Conservation (phyloP, 2,888 invertebrate species). For the Ochropleura leucogaster region DNA sequence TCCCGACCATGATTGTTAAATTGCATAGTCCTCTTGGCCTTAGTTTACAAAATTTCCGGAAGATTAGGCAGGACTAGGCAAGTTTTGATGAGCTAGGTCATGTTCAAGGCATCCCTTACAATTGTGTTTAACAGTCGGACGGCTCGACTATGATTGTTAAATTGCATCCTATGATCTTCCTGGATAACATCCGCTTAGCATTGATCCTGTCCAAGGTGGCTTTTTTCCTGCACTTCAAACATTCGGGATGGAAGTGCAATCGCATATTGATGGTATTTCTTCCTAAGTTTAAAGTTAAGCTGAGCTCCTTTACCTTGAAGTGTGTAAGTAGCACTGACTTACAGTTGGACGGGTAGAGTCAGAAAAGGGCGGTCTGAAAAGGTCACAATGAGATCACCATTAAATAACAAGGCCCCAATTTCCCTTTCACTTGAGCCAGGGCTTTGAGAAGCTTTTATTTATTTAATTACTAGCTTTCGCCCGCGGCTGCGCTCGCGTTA, state of each 20-base stretch:
- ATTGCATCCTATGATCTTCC: conserved; percentile 72
- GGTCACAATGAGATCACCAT: conserved; percentile 59
- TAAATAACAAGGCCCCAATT: conserved; percentile 50
- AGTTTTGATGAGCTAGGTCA: conserved; percentile 46
- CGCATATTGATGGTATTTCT: background rate
- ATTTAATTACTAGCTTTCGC: no score
- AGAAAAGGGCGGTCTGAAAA: conserved; percentile 37
- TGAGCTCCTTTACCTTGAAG: conserved; percentile 29
- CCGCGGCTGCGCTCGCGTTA: no score
- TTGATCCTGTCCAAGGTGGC: conserved; percentile 40
- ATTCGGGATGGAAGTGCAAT: background rate
- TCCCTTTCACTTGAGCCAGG: conserved; percentile 50
- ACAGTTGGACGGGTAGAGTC: conserved; percentile 18
- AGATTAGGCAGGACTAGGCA: conserved; percentile 14
- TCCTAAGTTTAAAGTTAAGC: background rate
- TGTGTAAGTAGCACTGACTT: conserved; percentile 18
- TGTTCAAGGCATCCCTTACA: conserved; percentile 65
- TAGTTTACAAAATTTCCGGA: conserved; percentile 30
- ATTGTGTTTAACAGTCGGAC: conserved; percentile 62
- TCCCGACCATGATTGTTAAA: conserved; percentile 52
- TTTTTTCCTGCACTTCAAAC: background rate
- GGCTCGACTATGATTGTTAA: conserved; percentile 64
- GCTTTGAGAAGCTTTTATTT: background rate
- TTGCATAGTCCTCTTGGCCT: conserved; percentile 41
- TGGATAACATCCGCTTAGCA: conserved; percentile 66